These are phyloP conservation scores for Perca fluviatilis DNA, from an alignment of 2,113 vertebrate genomes.

Conservation along the genomic window DNA sequence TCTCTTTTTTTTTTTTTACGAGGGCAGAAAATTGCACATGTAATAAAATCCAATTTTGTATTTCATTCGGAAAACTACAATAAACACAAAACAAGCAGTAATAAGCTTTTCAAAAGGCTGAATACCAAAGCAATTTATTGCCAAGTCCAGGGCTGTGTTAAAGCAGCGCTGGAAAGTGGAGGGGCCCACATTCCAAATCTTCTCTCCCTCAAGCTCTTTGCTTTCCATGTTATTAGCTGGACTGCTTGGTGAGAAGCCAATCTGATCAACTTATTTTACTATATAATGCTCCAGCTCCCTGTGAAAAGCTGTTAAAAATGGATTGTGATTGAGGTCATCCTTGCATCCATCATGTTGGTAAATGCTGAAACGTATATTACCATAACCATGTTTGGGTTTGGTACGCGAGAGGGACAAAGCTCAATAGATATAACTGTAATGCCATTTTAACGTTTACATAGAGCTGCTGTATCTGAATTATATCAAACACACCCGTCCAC, in stretches of 20 bases:
- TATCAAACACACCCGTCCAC: slow-evolving; percentile 60
- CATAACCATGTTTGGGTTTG: slow-evolving; percentile 79
- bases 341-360: slow-evolving; percentile 88
- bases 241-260: slow-evolving; percentile 84
- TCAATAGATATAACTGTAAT: slow-evolving; percentile 85
- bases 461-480: slow-evolving; percentile 79
- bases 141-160: slow-evolving; percentile 83
- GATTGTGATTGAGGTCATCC: slow-evolving; percentile 92
- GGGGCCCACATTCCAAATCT: slow-evolving; percentile 80
- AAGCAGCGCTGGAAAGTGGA: slow-evolving; percentile 68
- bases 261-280: slow-evolving; percentile 88
- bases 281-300: slow-evolving; percentile 77
- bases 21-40: slow-evolving; percentile 85
- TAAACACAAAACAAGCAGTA: slow-evolving; percentile 88
- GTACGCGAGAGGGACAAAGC: slow-evolving; percentile 78
- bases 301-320: slow-evolving; percentile 84
- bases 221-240: slow-evolving; percentile 88
- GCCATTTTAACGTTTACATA: slow-evolving; percentile 82
- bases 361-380: slow-evolving; percentile 87
- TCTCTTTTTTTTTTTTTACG: slow-evolving; percentile 64
- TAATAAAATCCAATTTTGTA: slow-evolving; percentile 89
- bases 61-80: slow-evolving; percentile 87
- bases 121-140: slow-evolving; percentile 89
- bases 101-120: slow-evolving; percentile 90
- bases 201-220: slow-evolving; percentile 85